Evolutionary conservation across 1,140 invertebrate species (phyloP).

Genomic region (Macrosteles quadrilineatus): DNA sequence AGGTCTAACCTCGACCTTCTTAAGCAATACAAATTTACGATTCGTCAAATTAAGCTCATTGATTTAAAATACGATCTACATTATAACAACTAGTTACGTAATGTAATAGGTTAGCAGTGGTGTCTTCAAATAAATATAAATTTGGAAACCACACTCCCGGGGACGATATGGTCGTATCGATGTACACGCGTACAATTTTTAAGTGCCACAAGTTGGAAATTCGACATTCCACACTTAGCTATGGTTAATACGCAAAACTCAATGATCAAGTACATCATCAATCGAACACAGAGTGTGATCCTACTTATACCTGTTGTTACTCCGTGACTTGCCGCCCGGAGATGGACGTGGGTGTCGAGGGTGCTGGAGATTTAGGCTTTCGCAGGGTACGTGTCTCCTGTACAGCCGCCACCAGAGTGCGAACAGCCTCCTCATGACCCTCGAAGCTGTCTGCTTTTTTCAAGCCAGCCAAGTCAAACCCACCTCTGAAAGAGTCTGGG

Average conservation of each 20-base stretch:
- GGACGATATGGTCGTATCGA: background rate
- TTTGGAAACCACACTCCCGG: background rate
- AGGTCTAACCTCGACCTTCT: no score
- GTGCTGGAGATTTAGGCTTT: conserved; percentile 37
- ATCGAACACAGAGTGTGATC: background rate
- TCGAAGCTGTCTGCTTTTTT: conserved; percentile 65
- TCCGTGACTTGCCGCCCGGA: background rate
- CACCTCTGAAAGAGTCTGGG: conserved; percentile 47
- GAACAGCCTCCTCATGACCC: conserved; percentile 70
- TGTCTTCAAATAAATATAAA: background rate
- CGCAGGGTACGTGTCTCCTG: conserved; percentile 60
- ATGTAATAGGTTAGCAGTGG: background rate
- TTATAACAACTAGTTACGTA: background rate
- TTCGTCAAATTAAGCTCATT: conserved; percentile 16
- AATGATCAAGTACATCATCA: background rate
- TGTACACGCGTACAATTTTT: background rate
- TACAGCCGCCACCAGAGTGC: conserved; percentile 68
- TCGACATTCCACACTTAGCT: background rate
- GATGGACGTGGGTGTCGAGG: conserved; percentile 25
- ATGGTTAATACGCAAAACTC: background rate
- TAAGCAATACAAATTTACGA: no score
- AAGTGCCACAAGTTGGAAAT: background rate
- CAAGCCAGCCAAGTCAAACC: conserved; percentile 42
- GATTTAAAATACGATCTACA: conserved; percentile 18
- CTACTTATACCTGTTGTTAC: background rate